Conservation (phyloP, 2,888 invertebrate genomes). For the Laspeyria flexula region DNA sequence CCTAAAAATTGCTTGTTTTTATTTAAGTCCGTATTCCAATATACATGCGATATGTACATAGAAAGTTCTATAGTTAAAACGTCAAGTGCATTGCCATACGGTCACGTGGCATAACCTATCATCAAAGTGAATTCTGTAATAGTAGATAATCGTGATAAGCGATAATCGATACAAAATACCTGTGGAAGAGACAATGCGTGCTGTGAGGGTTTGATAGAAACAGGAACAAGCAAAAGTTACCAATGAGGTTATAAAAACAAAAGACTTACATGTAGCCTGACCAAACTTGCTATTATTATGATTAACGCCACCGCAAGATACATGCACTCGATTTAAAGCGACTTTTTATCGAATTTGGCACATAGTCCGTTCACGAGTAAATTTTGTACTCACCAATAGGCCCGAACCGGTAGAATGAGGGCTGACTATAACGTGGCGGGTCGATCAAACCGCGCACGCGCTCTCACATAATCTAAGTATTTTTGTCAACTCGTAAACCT, state of each 20-base stretch:
- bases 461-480: constrained; percentile 44
- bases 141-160: not conserved
- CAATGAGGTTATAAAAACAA: constrained; percentile 25
- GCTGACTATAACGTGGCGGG: not conserved
- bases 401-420: constrained; percentile 68
- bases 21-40: too few relatives aligned
- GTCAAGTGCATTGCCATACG: too few relatives aligned
- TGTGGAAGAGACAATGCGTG: constrained; percentile 6
- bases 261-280: constrained; percentile 79
- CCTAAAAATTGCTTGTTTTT: too few relatives aligned
- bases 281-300: constrained; percentile 80
- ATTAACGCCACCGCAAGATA: constrained; percentile 83
- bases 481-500: constrained; percentile 9
- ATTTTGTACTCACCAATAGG: constrained; percentile 74
- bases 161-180: constrained; percentile 1
- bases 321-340: constrained; percentile 68
- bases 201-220: constrained; percentile 2
- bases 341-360: constrained; percentile 36
- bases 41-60: too few relatives aligned
- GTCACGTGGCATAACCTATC: not conserved
- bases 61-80: too few relatives aligned
- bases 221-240: constrained; percentile 9
- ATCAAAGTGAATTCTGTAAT: not conserved
- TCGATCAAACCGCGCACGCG: constrained; percentile 66
- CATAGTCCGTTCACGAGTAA: constrained; percentile 54